These are phyloP conservation scores for Nicator chloris DNA, from an alignment of 2,113 vertebrate genomes.

Conservation along the genomic window DNA sequence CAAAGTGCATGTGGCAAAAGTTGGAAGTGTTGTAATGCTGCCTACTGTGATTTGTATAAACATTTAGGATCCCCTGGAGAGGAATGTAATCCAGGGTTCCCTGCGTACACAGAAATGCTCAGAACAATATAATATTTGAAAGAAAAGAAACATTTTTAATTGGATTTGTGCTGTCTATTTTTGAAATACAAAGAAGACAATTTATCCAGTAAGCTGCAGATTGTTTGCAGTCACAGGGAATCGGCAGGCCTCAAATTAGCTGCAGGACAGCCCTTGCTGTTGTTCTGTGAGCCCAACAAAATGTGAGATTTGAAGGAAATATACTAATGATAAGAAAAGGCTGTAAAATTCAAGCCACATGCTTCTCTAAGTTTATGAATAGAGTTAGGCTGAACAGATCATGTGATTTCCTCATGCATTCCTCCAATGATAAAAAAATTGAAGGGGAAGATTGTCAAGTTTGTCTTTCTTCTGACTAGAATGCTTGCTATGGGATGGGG, in stretches of 20 bases:
- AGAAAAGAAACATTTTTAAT: slow-evolving; percentile 56
- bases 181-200: slow-evolving; percentile 19
- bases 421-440: neutral
- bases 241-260: slow-evolving; percentile 26
- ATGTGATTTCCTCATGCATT: neutral
- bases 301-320: neutral
- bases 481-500: neutral
- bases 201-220: slow-evolving; percentile 49
- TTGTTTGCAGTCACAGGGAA: slow-evolving; percentile 23
- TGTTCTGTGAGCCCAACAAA: neutral
- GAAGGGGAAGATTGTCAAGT: neutral
- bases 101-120: slow-evolving; percentile 10
- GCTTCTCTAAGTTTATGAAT: neutral
- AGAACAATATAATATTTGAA: slow-evolving; percentile 54
- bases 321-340: slow-evolving; percentile 39
- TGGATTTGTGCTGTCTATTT: slow-evolving; percentile 55
- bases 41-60: slow-evolving; percentile 64
- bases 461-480: neutral
- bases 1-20: slow-evolving; percentile 56
- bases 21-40: slow-evolving; percentile 62
- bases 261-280: neutral
- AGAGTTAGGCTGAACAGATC: neutral
- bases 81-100: slow-evolving; percentile 55
- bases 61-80: slow-evolving; percentile 58
- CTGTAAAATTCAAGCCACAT: neutral